A percentile compares a stretch with the other conserved stretches of the same genome.
Conservation (phyloP, 2,113 vertebrate species). For the Erythrolamprus reginae region DNA sequence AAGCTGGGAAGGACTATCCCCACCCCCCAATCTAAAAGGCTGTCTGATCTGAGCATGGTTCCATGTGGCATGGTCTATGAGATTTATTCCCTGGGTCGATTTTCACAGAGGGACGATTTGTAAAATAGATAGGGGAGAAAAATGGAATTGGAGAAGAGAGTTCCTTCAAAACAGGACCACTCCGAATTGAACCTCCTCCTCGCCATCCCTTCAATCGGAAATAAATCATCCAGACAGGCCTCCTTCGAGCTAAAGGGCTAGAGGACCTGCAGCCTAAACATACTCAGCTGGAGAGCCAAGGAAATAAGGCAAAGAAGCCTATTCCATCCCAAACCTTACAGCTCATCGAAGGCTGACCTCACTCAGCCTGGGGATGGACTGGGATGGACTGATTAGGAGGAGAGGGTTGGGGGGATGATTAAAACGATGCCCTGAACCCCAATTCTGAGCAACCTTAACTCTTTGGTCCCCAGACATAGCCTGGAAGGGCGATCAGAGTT, state of each 20-base stretch:
- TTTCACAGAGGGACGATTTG: background rate
- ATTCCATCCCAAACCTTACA: background rate
- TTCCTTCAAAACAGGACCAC: background rate
- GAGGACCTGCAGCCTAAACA: background rate
- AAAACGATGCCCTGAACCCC: background rate
- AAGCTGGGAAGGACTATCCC: background rate
- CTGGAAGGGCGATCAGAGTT: background rate
- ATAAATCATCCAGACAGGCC: background rate
- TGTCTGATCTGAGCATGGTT: background rate
- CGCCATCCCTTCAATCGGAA: background rate
- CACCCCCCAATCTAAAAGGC: no score
- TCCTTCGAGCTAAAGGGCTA: background rate
- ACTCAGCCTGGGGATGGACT: no score
- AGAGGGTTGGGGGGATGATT: rapidly evolving
- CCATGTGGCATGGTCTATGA: no score
- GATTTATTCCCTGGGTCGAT: background rate
- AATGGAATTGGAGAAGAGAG: background rate
- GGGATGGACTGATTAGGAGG: background rate
- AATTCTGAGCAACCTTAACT: background rate
- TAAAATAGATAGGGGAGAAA: no score
- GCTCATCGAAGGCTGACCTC: background rate
- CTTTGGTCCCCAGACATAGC: background rate
- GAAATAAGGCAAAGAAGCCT: background rate
- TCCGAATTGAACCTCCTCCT: background rate
- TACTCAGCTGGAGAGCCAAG: background rate